Conservation (phyloP, 2,888 invertebrate species). For the Elysia crispata region DNA sequence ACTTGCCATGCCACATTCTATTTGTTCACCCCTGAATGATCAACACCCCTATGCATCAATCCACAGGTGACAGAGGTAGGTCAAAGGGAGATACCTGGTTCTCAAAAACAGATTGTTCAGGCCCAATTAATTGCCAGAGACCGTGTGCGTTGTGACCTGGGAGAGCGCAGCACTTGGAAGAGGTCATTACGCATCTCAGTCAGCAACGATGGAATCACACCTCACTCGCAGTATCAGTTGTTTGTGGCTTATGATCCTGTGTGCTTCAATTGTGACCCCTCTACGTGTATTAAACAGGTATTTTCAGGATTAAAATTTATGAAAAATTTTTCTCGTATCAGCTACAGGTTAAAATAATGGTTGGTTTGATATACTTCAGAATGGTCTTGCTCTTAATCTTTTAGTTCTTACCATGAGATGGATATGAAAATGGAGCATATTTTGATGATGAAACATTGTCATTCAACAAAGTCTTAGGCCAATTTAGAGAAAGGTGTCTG, state of each 20-base stretch:
- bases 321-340: too few species aligned
- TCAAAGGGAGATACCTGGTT: not conserved
- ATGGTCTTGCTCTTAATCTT: too few species aligned
- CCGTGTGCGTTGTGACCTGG: conserved; percentile 38
- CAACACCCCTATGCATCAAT: too few species aligned
- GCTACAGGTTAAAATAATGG: not conserved
- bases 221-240: conserved; percentile 25
- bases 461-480: too few species aligned
- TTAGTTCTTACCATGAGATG: too few species aligned
- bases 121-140: conserved; percentile 40
- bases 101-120: conserved; percentile 2
- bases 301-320: too few species aligned
- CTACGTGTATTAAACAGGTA: conserved; percentile 26
- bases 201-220: conserved; percentile 50
- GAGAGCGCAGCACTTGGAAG: conserved; percentile 19
- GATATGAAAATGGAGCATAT: too few species aligned
- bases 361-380: not conserved
- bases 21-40: too few species aligned
- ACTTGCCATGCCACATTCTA: too few species aligned
- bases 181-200: conserved; percentile 44
- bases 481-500: too few species aligned
- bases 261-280: conserved; percentile 45
- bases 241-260: conserved; percentile 50
- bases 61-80: conserved; percentile 41
- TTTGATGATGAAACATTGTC: too few species aligned